Evolutionary conservation across 2,888 invertebrate genomes (phyloP).

Genomic region (Rhamnusium bicolor): DNA sequence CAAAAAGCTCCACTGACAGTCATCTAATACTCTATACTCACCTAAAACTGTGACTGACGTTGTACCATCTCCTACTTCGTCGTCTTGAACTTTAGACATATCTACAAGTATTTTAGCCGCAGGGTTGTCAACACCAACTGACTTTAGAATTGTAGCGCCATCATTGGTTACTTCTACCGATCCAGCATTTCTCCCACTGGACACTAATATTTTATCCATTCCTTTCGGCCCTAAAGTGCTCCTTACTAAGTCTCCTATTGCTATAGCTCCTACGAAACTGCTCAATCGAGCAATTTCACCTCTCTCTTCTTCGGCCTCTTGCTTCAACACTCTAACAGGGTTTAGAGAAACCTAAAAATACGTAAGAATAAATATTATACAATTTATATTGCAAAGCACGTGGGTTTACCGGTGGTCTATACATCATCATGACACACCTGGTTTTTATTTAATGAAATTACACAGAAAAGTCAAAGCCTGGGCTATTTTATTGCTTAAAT

Average conservation of each 20-base stretch:
- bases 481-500: not conserved
- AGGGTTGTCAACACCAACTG: constrained; percentile 98
- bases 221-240: constrained; percentile 99
- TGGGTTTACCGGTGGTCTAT: constrained; percentile 53
- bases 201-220: constrained; percentile 94
- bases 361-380: not conserved
- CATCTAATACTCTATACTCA: no score
- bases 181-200: constrained; percentile 85
- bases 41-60: constrained; percentile 96
- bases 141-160: constrained; percentile 97
- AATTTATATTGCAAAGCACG: constrained; percentile 48
- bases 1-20: no score
- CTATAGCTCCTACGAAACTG: constrained; percentile 98
- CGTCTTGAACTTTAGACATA: constrained; percentile 98
- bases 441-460: constrained; percentile 36
- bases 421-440: constrained; percentile 59
- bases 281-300: constrained; percentile 97
- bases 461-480: not conserved
- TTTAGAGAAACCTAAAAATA: constrained; percentile 86
- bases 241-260: constrained; percentile 98
- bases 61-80: constrained; percentile 99
- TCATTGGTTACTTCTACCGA: constrained; percentile 98
- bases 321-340: constrained; percentile 94
- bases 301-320: constrained; percentile 98
- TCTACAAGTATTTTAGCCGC: constrained; percentile 99